Conservation (phyloP, 2,888 invertebrate genomes). For the Parelbella ahira region DNA sequence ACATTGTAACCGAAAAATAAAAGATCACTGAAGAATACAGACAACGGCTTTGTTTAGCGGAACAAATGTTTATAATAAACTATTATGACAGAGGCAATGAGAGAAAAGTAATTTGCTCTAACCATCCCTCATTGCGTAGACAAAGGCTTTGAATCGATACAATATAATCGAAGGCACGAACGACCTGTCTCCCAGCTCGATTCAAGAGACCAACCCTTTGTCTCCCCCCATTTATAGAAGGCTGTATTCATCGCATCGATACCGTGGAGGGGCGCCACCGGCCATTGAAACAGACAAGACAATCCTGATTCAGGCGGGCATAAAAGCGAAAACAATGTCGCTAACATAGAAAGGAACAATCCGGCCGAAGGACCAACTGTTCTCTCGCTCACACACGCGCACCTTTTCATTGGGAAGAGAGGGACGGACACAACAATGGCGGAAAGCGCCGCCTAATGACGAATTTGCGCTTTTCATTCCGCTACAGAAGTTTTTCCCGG, state of each 20-base stretch:
- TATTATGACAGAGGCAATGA: slow-evolving; percentile 50
- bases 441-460: slow-evolving; percentile 80
- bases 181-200: slow-evolving; percentile 75
- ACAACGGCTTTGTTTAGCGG: slow-evolving; percentile 11
- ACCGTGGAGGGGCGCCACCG: slow-evolving; percentile 77
- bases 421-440: slow-evolving; percentile 68
- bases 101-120: slow-evolving; percentile 78
- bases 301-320: slow-evolving; percentile 77
- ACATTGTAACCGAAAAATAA: slow-evolving; percentile 24
- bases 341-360: slow-evolving; percentile 81
- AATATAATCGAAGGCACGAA: slow-evolving; percentile 75
- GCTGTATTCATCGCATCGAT: slow-evolving; percentile 63
- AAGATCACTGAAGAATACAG: slow-evolving; percentile 23
- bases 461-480: slow-evolving; percentile 81
- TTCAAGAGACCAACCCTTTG: slow-evolving; percentile 80
- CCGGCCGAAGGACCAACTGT: slow-evolving; percentile 70
- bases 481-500: slow-evolving; percentile 80
- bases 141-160: slow-evolving; percentile 76
- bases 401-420: slow-evolving; percentile 37
- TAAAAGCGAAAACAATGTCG: slow-evolving; percentile 81
- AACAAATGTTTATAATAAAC: slow-evolving; percentile 31
- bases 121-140: slow-evolving; percentile 72
- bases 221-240: slow-evolving; percentile 75
- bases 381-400: slow-evolving; percentile 47
- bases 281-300: slow-evolving; percentile 79